Conservation (phyloP, 2,797 vertebrate species). For the Typhlichthys subterraneus region DNA sequence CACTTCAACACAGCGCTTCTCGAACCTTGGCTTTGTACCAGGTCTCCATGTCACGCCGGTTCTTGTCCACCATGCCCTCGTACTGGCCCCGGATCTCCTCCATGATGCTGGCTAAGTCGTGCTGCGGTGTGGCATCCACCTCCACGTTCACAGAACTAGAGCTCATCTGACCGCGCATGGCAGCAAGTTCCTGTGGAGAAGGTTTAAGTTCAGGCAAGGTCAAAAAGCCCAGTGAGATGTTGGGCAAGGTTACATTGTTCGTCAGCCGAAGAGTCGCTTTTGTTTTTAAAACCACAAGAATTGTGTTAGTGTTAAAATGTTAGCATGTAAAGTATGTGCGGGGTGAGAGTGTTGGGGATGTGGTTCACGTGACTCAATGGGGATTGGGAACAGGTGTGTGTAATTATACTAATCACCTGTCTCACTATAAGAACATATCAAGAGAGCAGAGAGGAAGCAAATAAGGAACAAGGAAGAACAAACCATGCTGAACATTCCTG, state of each 20-base stretch:
- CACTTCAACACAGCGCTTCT: background rate
- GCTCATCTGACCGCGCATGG: constrained; percentile 36
- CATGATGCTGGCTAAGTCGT: constrained; percentile 48
- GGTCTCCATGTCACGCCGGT: constrained; percentile 64
- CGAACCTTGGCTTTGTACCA: constrained; percentile 81
- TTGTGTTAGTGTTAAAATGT: background rate
- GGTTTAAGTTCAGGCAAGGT: constrained; percentile 1
- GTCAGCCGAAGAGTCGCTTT: background rate
- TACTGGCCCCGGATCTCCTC: constrained; percentile 68
- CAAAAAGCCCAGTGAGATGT: background rate
- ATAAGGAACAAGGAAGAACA: too few species aligned
- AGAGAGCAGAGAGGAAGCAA: too few species aligned
- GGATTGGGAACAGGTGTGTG: too few species aligned
- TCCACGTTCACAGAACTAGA: constrained; percentile 70
- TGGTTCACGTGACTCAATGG: too few species aligned
- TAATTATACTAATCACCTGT: too few species aligned
- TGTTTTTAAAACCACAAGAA: background rate
- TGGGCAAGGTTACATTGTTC: background rate
- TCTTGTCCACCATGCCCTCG: constrained; percentile 68
- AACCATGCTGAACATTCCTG: too few species aligned
- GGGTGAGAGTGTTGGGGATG: too few species aligned
- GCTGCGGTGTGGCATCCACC: constrained; percentile 68
- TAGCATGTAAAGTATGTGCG: too few species aligned
- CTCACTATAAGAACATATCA: too few species aligned
- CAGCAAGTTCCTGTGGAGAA: constrained; percentile 63